These are phyloP conservation scores for Desoria tigrina DNA, from an alignment of 2,888 invertebrate genomes.

Conservation along the genomic window DNA sequence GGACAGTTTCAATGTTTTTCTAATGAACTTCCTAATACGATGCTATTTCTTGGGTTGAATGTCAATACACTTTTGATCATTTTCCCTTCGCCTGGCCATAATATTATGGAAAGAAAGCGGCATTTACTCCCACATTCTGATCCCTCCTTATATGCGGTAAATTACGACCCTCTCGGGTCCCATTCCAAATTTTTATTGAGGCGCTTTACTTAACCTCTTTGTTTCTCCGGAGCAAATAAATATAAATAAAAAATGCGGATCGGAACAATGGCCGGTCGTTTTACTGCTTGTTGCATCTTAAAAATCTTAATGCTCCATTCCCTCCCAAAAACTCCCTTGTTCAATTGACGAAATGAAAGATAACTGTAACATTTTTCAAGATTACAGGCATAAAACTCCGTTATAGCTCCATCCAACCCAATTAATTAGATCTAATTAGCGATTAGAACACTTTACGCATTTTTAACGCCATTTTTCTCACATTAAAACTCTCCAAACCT, in stretches of 20 bases:
- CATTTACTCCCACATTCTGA: not conserved
- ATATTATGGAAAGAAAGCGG: no score
- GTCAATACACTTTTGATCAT: not conserved
- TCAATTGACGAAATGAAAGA: no score
- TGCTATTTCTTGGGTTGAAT: no score
- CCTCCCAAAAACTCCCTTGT: no score
- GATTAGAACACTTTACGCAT: conserved; percentile 1
- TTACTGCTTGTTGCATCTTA: no score
- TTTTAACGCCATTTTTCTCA: not conserved
- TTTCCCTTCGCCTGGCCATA: not conserved
- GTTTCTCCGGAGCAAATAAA: not conserved
- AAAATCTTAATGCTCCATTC: no score
- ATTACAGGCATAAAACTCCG: no score
- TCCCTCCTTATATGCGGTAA: not conserved
- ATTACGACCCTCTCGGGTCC: conserved; percentile 5
- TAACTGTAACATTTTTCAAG: no score
- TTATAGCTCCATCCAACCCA: not conserved
- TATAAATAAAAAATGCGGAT: not conserved
- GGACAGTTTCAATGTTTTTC: conserved; percentile 11
- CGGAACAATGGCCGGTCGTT: no score
- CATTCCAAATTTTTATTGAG: not conserved
- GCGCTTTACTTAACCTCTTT: not conserved
- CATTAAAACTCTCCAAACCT: not conserved
- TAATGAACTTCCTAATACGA: conserved; percentile 5
- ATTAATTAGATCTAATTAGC: conserved; percentile 8